phyloP scores from a whole-genome alignment of 2,888 invertebrate genomes.

The Drosophila buzzatii region DNA sequence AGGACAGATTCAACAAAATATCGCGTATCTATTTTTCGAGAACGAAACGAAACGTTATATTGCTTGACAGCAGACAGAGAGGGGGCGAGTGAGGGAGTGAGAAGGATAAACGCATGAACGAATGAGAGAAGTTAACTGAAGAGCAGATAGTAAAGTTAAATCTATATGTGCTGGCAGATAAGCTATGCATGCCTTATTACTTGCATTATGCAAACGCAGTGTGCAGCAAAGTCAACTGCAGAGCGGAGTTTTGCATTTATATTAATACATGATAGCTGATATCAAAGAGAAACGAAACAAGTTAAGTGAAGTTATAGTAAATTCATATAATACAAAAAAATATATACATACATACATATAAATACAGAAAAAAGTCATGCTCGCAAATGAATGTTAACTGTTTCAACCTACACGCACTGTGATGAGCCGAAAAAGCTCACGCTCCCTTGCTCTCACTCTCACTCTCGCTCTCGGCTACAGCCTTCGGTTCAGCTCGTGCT shows the following conservation, averaged over 20 bases:
- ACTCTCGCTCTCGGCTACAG: too few species aligned
- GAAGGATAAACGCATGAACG: not conserved
- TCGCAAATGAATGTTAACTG: too few species aligned
- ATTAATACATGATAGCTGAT: not conserved
- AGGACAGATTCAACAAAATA: constrained; percentile 2
- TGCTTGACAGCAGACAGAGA: not conserved
- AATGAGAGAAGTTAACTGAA: constrained; percentile 1
- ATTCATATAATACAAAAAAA: not conserved
- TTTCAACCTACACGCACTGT: too few species aligned
- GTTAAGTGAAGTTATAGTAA: not conserved
- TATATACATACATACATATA: too few species aligned
- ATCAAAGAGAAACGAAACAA: not conserved
- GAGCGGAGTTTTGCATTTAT: not conserved
- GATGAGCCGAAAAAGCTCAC: too few species aligned
- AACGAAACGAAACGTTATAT: not conserved
- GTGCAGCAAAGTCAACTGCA: not conserved
- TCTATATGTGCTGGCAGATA: not conserved
- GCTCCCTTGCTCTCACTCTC: too few species aligned
- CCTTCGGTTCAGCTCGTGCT: too few species aligned
- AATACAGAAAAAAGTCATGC: too few species aligned
- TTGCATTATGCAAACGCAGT: not conserved
- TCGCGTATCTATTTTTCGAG: constrained; percentile 2
- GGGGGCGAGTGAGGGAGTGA: too few species aligned
- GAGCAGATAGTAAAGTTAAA: not conserved
- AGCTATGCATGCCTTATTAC: not conserved